phyloP scores from a whole-genome alignment of 2,888 invertebrate genomes.

The Eupithecia inturbata region DNA sequence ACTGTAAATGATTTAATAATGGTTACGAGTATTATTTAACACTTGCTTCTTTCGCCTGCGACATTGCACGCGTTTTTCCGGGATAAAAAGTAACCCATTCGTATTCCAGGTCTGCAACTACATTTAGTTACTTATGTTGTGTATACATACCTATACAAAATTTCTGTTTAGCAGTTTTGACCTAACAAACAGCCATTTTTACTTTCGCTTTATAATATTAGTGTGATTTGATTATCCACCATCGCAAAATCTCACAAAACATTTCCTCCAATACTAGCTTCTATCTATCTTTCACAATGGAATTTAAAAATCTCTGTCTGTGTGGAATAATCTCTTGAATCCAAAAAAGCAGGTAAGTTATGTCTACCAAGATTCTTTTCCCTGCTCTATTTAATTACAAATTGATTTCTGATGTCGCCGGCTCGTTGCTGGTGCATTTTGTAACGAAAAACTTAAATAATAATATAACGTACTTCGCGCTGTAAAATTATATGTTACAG shows the following conservation, averaged over 20 bases:
- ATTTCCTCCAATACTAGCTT: neutral
- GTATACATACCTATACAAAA: neutral
- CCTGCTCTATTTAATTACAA: conserved; percentile 50
- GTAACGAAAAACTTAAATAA: conserved; percentile 60
- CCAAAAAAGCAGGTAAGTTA: neutral
- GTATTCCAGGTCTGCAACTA: neutral
- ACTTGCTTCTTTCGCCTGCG: too few relatives aligned
- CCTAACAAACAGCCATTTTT: neutral
- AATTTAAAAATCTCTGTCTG: neutral
- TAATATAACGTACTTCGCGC: conserved; percentile 28
- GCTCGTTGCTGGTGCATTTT: conserved; percentile 55
- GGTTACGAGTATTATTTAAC: too few relatives aligned
- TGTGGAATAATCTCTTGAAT: neutral
- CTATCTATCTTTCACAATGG: neutral
- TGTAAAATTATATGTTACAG: conserved; percentile 56
- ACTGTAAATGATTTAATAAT: neutral
- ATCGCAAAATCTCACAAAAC: neutral
- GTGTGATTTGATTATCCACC: neutral
- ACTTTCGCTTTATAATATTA: neutral
- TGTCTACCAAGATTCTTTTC: neutral
- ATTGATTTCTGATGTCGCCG: conserved; percentile 76
- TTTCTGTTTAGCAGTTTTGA: neutral
- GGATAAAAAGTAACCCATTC: neutral
- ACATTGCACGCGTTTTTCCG: neutral
- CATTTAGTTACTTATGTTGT: too few relatives aligned